Evolutionary conservation across 2,113 vertebrate genomes (phyloP).

Genomic region (Microtus montanus): DNA sequence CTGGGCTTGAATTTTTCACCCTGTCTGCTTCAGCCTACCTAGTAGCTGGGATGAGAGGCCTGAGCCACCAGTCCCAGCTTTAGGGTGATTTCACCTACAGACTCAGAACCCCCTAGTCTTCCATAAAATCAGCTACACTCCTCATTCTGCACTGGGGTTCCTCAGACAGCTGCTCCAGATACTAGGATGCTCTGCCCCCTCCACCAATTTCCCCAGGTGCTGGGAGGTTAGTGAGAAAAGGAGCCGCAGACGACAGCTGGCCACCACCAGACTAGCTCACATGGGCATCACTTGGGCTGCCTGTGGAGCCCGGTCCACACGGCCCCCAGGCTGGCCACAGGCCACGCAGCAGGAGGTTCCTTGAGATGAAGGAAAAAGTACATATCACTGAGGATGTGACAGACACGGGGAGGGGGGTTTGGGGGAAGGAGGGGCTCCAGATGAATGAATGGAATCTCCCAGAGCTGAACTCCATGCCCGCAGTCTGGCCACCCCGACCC

Average conservation of each 20-base stretch:
- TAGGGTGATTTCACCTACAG: not conserved
- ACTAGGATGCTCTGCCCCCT: slow-evolving; percentile 49
- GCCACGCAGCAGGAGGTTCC: slow-evolving; percentile 88
- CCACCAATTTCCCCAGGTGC: slow-evolving; percentile 39
- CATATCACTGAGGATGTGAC: slow-evolving; percentile 76
- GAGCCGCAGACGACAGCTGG: slow-evolving; percentile 68
- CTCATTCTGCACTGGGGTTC: not conserved
- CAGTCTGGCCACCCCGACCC: not conserved
- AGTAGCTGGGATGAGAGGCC: not conserved
- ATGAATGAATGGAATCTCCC: slow-evolving; percentile 46
- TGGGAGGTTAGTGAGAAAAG: slow-evolving; percentile 82
- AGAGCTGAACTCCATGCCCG: not conserved
- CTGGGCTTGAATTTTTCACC: not conserved
- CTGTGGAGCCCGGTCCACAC: slow-evolving; percentile 83
- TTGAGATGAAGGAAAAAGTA: slow-evolving; percentile 90
- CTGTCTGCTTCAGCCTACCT: not conserved
- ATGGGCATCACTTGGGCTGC: slow-evolving; percentile 76
- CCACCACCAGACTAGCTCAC: slow-evolving; percentile 82
- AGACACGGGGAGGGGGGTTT: not conserved
- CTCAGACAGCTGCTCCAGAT: not conserved
- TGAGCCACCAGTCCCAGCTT: not conserved
- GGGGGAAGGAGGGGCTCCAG: not conserved
- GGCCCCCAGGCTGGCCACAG: slow-evolving; percentile 83
- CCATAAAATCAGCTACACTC: not conserved
- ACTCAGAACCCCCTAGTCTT: not conserved